Base-by-base conservation (phyloP, 2,113 vertebrate genomes). In the Hippocampus barbouri region DNA sequence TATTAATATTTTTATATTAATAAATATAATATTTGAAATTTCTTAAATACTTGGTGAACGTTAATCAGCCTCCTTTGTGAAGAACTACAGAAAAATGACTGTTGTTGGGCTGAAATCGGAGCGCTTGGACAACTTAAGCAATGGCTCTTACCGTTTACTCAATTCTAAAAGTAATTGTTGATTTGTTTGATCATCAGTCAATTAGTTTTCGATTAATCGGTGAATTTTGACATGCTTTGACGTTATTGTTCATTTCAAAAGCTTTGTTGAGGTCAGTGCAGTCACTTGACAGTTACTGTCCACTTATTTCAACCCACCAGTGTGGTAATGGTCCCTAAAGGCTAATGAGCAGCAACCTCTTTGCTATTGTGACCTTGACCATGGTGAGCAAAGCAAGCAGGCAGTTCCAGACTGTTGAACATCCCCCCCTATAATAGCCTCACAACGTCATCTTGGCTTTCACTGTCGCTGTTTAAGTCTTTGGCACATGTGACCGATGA, bases 281-380 rank as follows among this genome's bases (percentile, higher is more conserved):
- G 63, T n/a, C 10, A 43, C 41, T 23, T 65, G 59, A 65, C 12
- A 43, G 63, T 15, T 68, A 63, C 34, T 23, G 40, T 74, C 57
- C 40, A 23, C 69, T 70, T 65, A 77, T 25, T 79, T 21, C 68
- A 66, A 68, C 51, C 66, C 71, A 43, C 54, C 66, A 23, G 0
- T 43, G 65, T 54, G 69, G 70, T 85, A 85, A 87, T 87, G 70
- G 66, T 54, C 68, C 21, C 23, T 77, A 71, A 84, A 77, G 69
- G 77, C 56, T 57, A 63, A 15, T 70, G 60, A 81, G 71, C 27
- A 54, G 54, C 21, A 63, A n/a, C 56, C 70, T 51, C 57, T 80
- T 88, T 89, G 83, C 68, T 30, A 15, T 68, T 65, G 74, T 81
- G 85, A 81, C 82, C 77, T 85, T 89, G 85, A 81, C 74, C 74